Evolutionary conservation across 2,113 vertebrate species (phyloP).

Genomic region (Aleadryas rufinucha): DNA sequence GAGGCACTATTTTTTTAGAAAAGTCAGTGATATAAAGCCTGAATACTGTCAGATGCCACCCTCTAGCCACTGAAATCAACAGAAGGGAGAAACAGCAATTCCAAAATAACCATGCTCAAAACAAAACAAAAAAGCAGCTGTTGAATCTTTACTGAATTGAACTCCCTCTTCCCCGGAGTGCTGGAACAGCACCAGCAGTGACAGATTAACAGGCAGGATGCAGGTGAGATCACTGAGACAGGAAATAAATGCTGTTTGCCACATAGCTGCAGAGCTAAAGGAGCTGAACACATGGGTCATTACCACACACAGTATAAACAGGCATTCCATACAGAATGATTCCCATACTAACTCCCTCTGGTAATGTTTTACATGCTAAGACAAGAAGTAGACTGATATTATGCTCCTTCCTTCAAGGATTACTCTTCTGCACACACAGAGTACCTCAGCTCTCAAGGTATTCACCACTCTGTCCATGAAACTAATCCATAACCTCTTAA

Average conservation of each 20-base stretch:
- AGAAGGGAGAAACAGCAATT: background rate
- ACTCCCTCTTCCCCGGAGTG: background rate
- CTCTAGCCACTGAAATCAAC: background rate
- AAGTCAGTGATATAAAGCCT: background rate
- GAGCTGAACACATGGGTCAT: background rate
- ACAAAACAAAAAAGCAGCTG: background rate
- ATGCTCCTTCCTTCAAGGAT: background rate
- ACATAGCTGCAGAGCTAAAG: background rate
- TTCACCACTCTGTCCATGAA: background rate
- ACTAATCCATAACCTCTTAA: background rate
- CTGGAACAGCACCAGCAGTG: background rate
- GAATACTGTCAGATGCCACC: background rate
- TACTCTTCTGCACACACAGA: background rate
- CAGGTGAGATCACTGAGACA: constrained; percentile 22
- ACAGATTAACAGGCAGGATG: constrained; percentile 33
- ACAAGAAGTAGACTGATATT: background rate
- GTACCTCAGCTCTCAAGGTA: background rate
- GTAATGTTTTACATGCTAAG: background rate
- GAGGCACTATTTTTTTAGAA: background rate
- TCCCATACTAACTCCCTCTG: background rate
- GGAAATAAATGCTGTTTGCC: constrained; percentile 17
- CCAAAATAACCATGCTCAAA: background rate
- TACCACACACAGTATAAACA: background rate
- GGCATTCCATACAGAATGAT: background rate
- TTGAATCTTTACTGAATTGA: background rate